Evolutionary conservation across 1,140 invertebrate species (phyloP).

Genomic region (Bombus polaris): DNA sequence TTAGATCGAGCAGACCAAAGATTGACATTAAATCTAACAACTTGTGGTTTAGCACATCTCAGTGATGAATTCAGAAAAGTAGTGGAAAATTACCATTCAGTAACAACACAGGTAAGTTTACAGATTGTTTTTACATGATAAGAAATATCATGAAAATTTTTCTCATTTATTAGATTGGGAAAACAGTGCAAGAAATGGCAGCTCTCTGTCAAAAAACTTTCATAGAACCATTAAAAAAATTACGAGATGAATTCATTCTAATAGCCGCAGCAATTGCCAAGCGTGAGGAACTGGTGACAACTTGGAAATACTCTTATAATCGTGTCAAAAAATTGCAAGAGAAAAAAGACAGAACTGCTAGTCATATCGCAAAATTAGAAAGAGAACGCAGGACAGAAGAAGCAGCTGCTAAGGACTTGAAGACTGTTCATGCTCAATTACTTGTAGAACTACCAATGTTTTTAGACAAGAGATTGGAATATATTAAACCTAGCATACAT

Average conservation of each 20-base stretch:
- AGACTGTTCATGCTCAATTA: conserved; percentile 73
- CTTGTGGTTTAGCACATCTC: conserved; percentile 74
- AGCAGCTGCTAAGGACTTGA: conserved; percentile 75
- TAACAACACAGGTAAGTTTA: conserved; percentile 77
- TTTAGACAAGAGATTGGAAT: conserved; percentile 77
- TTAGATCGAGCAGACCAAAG: conserved; percentile 76
- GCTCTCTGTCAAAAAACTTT: conserved; percentile 75
- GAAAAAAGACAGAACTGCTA: conserved; percentile 78
- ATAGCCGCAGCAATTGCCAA: conserved; percentile 74
- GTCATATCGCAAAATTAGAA: conserved; percentile 78
- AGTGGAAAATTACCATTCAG: conserved; percentile 79
- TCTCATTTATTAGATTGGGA: conserved; percentile 72
- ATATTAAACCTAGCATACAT: conserved; percentile 80
- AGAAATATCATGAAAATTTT: neutral
- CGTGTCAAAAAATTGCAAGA: conserved; percentile 79
- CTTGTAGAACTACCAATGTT: conserved; percentile 75
- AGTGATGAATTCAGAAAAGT: conserved; percentile 77
- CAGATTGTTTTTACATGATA: neutral
- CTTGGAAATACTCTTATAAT: conserved; percentile 73
- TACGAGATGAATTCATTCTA: conserved; percentile 75
- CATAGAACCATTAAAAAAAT: conserved; percentile 80
- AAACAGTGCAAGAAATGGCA: conserved; percentile 74
- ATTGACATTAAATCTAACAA: conserved; percentile 77
- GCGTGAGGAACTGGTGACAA: conserved; percentile 77
- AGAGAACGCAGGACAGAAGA: conserved; percentile 75